Conservation (phyloP, 2,888 invertebrate species). For the Lasioglossum calceatum region DNA sequence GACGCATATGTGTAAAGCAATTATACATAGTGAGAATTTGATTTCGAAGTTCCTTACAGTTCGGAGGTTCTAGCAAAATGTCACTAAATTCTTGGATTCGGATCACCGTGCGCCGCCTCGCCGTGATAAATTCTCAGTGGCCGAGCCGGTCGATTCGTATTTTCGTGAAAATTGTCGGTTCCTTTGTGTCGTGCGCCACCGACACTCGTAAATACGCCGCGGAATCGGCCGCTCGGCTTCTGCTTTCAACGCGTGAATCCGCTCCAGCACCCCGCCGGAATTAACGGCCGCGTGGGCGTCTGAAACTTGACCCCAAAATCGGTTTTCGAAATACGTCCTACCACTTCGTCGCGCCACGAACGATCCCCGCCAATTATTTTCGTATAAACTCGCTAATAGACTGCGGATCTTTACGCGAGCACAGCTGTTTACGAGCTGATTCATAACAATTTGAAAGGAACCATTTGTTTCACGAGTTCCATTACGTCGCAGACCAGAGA, state of each 20-base stretch:
- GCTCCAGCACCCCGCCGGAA: not conserved
- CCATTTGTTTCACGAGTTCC: not conserved
- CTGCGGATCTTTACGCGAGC: not conserved
- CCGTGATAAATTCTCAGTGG: slow-evolving; percentile 46
- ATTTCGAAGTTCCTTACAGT: no score
- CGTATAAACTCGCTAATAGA: not conserved
- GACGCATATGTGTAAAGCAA: no score
- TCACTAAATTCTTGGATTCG: not conserved
- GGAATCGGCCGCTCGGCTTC: slow-evolving; percentile 3
- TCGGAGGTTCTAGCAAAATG: not conserved
- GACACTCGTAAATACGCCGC: slow-evolving; percentile 13
- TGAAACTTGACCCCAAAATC: slow-evolving; percentile 10
- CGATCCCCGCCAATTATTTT: not conserved
- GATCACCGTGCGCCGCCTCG: not conserved
- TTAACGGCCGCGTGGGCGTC: slow-evolving; percentile 13
- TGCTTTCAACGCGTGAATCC: slow-evolving; percentile 4
- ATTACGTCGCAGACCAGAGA: not conserved
- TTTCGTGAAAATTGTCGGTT: slow-evolving; percentile 31
- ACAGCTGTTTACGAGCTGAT: not conserved
- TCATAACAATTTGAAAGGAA: not conserved
- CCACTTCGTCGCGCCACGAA: not conserved
- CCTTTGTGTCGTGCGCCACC: slow-evolving; percentile 1
- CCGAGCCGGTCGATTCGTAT: slow-evolving; percentile 28
- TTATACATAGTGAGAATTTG: no score
- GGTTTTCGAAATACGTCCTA: not conserved